Evolutionary conservation across 2,888 invertebrate genomes (phyloP).

Genomic region (Rhyacophila evoluta): DNA sequence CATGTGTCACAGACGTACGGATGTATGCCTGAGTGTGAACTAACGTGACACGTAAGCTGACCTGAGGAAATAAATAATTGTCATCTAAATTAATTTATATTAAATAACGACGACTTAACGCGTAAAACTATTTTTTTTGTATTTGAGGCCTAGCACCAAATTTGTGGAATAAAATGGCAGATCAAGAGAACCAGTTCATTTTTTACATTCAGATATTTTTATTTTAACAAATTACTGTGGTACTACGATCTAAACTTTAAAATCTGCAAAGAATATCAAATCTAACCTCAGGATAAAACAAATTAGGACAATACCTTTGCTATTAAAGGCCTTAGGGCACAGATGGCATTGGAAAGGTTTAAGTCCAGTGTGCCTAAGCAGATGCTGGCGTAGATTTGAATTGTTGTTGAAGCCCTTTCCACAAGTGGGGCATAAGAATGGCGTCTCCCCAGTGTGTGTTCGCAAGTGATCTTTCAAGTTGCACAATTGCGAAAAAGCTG

Average conservation of each 20-base stretch:
- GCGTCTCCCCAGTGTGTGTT: slow-evolving; percentile 69
- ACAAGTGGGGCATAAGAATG: slow-evolving; percentile 69
- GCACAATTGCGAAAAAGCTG: slow-evolving; percentile 69
- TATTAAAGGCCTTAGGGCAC: slow-evolving; percentile 71
- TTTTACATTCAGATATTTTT: too few species aligned
- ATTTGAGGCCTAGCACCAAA: too few species aligned
- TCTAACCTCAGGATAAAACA: slow-evolving; percentile 68
- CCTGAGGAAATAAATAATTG: slow-evolving; percentile 67
- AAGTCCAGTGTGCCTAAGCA: slow-evolving; percentile 68
- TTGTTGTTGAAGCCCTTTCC: slow-evolving; percentile 69
- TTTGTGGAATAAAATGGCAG: too few species aligned
- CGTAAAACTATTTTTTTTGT: too few species aligned
- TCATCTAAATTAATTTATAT: too few species aligned
- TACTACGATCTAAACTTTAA: too few species aligned
- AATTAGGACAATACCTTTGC: slow-evolving; percentile 63
- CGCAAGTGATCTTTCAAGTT: slow-evolving; percentile 70
- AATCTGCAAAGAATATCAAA: too few species aligned
- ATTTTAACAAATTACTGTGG: too few species aligned
- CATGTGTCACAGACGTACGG: slow-evolving; percentile 76
- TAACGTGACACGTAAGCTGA: slow-evolving; percentile 70
- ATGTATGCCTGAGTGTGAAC: slow-evolving; percentile 72
- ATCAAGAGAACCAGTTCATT: too few species aligned
- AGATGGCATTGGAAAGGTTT: slow-evolving; percentile 69
- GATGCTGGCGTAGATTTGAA: slow-evolving; percentile 71
- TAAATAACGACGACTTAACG: too few species aligned